Conservation (phyloP, 1,140 invertebrate species). For the Linepithema humile region DNA sequence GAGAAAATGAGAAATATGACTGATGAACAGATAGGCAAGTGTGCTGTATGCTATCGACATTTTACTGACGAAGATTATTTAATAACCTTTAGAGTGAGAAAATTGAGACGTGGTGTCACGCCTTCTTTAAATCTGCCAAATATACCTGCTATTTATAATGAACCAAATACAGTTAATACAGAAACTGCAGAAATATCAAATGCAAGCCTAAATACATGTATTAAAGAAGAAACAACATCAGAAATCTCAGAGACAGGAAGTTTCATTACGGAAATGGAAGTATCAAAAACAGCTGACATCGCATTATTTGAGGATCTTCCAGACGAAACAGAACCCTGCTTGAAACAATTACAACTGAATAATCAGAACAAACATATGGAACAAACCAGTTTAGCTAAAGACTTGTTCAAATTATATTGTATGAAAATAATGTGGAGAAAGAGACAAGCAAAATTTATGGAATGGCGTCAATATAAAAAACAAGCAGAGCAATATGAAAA, state of each 20-base stretch:
- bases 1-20: slow-evolving; percentile 32
- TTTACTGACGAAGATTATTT: slow-evolving; percentile 26
- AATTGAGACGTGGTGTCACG: slow-evolving; percentile 18
- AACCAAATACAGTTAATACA: not conserved
- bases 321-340: not conserved
- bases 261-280: not conserved
- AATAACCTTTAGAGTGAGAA: slow-evolving; percentile 19
- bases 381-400: not conserved
- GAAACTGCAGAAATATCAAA: not conserved
- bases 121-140: slow-evolving; percentile 35
- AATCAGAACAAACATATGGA: not conserved
- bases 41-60: slow-evolving; percentile 30
- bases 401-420: not conserved
- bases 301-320: slow-evolving; percentile 4
- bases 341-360: not conserved
- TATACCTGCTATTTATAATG: not conserved
- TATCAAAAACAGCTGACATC: not conserved
- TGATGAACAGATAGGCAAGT: slow-evolving; percentile 43
- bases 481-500: slow-evolving; percentile 24
- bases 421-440: not conserved
- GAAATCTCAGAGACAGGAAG: not conserved
- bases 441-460: not conserved
- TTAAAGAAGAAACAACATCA: not conserved
- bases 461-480: not conserved
- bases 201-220: not conserved